Evolutionary conservation across 2,113 vertebrate genomes (phyloP).

Genomic region (Perccottus glenii): DNA sequence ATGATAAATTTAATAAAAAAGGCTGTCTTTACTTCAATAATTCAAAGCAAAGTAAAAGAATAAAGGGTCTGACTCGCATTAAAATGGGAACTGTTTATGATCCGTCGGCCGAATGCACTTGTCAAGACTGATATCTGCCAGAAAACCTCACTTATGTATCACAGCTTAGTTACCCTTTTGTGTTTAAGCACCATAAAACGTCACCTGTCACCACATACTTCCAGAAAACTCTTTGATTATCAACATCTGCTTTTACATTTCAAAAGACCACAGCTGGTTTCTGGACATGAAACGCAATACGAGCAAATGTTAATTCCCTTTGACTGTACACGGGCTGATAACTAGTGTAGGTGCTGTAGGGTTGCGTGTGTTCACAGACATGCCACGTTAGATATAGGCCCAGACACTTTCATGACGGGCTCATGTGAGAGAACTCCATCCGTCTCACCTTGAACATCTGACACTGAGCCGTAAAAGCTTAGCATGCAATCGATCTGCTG

Average conservation of each 20-base stretch:
- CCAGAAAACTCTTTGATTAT: slow-evolving; percentile 20
- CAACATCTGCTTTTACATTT: slow-evolving; percentile 37
- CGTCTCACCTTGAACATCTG: slow-evolving; percentile 61
- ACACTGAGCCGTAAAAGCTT: slow-evolving; percentile 42
- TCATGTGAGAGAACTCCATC: slow-evolving; percentile 36
- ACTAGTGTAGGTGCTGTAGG: neutral
- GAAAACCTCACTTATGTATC: slow-evolving; percentile 4
- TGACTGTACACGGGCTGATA: neutral
- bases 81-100: too few relatives aligned
- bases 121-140: slow-evolving; percentile 18
- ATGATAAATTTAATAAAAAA: too few relatives aligned
- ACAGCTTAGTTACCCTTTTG: slow-evolving; percentile 1
- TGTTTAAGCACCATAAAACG: slow-evolving; percentile 8
- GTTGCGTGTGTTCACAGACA: slow-evolving; percentile 22
- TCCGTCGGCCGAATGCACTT: slow-evolving; percentile 6
- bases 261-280: slow-evolving; percentile 31
- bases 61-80: too few relatives aligned
- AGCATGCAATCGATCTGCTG: slow-evolving; percentile 38
- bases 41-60: too few relatives aligned
- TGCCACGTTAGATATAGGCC: slow-evolving; percentile 24
- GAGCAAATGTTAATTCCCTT: slow-evolving; percentile 13
- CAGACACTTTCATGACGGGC: slow-evolving; percentile 35
- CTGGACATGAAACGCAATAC: slow-evolving; percentile 9
- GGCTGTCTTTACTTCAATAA: too few relatives aligned
- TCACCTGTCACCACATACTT: slow-evolving; percentile 38